These are phyloP conservation scores for Plebejus anna DNA, from an alignment of 2,888 invertebrate species.

Conservation along the genomic window DNA sequence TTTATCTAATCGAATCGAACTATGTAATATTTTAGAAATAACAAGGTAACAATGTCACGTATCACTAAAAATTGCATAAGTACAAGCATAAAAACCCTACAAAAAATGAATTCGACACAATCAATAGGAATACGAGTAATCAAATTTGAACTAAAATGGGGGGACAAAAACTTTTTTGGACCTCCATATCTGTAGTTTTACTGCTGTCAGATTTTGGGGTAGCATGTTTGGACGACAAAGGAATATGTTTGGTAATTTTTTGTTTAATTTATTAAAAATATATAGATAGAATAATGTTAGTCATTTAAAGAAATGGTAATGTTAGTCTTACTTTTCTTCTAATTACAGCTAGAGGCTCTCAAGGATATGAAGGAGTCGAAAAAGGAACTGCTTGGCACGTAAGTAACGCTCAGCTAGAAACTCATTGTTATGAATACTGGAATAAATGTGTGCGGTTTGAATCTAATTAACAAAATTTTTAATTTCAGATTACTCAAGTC, in stretches of 20 bases:
- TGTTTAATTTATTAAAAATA: not conserved
- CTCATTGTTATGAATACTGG: not conserved
- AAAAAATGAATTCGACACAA: slow-evolving; percentile 37
- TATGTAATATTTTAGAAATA: slow-evolving; percentile 32
- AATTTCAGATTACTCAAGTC: slow-evolving; percentile 65
- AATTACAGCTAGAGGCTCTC: slow-evolving; percentile 61
- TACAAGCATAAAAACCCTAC: slow-evolving; percentile 38
- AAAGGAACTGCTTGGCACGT: slow-evolving; percentile 61
- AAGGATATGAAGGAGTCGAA: slow-evolving; percentile 70
- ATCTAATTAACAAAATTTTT: slow-evolving; percentile 28
- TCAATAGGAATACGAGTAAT: slow-evolving; percentile 34
- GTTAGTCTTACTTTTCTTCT: slow-evolving; percentile 30
- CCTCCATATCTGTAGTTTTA: slow-evolving; percentile 57
- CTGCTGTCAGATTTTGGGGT: slow-evolving; percentile 48
- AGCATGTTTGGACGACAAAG: slow-evolving; percentile 59
- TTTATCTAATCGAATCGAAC: slow-evolving; percentile 17
- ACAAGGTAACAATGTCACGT: slow-evolving; percentile 38
- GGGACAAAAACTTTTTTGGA: slow-evolving; percentile 60
- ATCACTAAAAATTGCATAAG: slow-evolving; percentile 36
- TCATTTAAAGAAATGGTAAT: not conserved
- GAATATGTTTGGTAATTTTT: slow-evolving; percentile 60
- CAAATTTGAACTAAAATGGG: slow-evolving; percentile 50
- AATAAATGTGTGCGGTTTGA: not conserved
- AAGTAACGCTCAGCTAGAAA: slow-evolving; percentile 42
- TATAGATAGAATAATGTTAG: not conserved